Conservation (phyloP, 2,888 invertebrate genomes). For the Diaprepes abbreviatus region DNA sequence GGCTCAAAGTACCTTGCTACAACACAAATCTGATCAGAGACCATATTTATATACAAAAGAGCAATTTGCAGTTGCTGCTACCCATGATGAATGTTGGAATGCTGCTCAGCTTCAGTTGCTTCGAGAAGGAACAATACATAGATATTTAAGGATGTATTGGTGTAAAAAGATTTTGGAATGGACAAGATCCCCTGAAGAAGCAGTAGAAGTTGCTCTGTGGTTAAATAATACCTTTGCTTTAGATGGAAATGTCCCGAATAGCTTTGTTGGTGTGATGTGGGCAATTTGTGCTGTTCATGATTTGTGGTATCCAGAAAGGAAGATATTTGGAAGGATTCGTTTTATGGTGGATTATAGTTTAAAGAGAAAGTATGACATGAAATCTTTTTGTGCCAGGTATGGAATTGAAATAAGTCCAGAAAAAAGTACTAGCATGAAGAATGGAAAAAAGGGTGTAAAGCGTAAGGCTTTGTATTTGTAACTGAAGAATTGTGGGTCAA, state of each 20-base stretch:
- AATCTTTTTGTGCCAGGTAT: constrained; percentile 69
- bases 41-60: constrained; percentile 79
- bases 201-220: constrained; percentile 82
- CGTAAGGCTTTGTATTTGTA: constrained; percentile 10
- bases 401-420: constrained; percentile 46
- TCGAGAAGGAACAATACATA: constrained; percentile 91
- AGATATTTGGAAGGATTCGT: constrained; percentile 90
- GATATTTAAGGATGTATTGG: constrained; percentile 96
- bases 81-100: constrained; percentile 93
- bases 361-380: constrained; percentile 87
- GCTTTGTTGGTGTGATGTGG: constrained; percentile 96
- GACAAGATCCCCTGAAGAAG: constrained; percentile 85
- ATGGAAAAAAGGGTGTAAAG: constrained; percentile 28
- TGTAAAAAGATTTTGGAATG: constrained; percentile 95
- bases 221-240: constrained; percentile 90
- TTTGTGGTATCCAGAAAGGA: constrained; percentile 89
- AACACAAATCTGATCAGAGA: constrained; percentile 86
- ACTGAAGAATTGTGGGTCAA: not conserved
- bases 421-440: not conserved
- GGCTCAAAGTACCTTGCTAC: constrained; percentile 84
- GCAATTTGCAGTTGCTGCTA: constrained; percentile 79
- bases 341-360: constrained; percentile 95
- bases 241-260: constrained; percentile 92
- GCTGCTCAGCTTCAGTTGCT: constrained; percentile 87
- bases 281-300: constrained; percentile 93